Conservation (phyloP, 2,888 invertebrate species). For the Cyclophora albipunctata region DNA sequence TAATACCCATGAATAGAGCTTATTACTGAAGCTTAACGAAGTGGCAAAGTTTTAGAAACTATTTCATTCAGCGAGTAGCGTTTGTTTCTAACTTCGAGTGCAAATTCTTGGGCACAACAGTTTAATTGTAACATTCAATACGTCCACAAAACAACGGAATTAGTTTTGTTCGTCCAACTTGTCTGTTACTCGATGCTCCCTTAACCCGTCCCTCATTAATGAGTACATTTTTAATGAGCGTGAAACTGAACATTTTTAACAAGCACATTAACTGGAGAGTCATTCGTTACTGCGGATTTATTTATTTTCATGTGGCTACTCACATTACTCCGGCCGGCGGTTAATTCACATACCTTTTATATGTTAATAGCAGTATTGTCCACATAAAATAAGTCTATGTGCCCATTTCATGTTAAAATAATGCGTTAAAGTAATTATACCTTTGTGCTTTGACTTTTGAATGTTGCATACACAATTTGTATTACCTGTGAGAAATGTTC, state of each 20-base stretch:
- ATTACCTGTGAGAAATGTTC: conserved; percentile 13
- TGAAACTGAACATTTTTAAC: neutral
- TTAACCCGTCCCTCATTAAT: neutral
- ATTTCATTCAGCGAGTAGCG: conserved; percentile 39
- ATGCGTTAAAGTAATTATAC: conserved; percentile 11
- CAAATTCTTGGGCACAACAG: conserved; percentile 30
- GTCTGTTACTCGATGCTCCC: neutral
- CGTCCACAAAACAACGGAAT: conserved; percentile 26
- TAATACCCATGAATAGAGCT: conserved; percentile 25
- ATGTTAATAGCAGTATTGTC: conserved; percentile 10
- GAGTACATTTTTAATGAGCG: neutral
- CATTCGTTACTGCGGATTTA: conserved; percentile 10
- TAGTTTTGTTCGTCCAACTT: conserved; percentile 19
- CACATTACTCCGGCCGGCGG: neutral
- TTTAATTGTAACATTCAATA: conserved; percentile 30
- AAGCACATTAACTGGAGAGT: conserved; percentile 5
- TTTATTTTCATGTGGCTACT: conserved; percentile 9
- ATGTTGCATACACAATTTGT: no score
- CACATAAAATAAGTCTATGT: conserved; percentile 6
- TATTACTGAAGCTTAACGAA: conserved; percentile 36
- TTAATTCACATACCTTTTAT: conserved; percentile 9
- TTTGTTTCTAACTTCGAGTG: conserved; percentile 33
- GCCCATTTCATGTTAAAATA: conserved; percentile 7
- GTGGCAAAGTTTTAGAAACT: conserved; percentile 34
- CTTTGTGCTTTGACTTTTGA: conserved; percentile 2